Conservation (phyloP, 2,888 invertebrate genomes). For the Tachina fera region DNA sequence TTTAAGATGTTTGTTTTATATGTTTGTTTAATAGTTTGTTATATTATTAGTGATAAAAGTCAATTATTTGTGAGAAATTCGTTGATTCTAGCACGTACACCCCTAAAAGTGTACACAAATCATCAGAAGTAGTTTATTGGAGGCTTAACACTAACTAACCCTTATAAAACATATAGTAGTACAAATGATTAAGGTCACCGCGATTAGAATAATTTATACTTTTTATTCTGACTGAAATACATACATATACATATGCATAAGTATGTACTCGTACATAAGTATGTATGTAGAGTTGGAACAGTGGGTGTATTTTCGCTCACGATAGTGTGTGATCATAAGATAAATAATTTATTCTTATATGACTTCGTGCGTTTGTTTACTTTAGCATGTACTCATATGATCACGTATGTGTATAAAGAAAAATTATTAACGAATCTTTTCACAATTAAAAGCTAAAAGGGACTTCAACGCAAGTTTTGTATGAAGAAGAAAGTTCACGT, state of each 20-base stretch:
- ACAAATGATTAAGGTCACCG: background rate
- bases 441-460: no score
- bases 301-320: no score
- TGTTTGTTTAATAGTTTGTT: background rate
- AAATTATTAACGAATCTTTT: no score
- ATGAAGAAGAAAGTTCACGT: no score
- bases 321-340: no score
- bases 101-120: background rate
- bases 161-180: background rate
- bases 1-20: slow-evolving; percentile 2
- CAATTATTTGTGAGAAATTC: slow-evolving; percentile 16
- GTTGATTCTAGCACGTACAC: slow-evolving; percentile 55
- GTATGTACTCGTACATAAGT: background rate
- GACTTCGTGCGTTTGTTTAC: background rate
- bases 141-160: slow-evolving; percentile 17
- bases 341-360: background rate
- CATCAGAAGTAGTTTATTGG: background rate
- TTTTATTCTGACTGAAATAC: background rate
- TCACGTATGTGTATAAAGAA: no score
- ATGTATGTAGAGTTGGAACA: background rate
- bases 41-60: background rate
- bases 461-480: no score
- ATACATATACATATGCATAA: background rate
- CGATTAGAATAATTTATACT: background rate
- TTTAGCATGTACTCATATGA: no score